These are phyloP conservation scores for Holacanthus passer DNA, from an alignment of 2,113 vertebrate genomes.

Conservation along the genomic window DNA sequence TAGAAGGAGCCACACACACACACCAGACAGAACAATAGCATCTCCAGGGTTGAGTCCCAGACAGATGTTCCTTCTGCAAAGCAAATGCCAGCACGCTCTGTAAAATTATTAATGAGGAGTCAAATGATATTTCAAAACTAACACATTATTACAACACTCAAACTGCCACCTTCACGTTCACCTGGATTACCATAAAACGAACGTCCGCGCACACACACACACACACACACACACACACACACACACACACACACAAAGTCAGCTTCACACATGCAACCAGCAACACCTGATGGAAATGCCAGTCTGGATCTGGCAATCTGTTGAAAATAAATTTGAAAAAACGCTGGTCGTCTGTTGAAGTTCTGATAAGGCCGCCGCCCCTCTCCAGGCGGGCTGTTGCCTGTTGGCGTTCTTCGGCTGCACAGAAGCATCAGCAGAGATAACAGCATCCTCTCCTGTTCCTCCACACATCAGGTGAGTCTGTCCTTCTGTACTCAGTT, in stretches of 20 bases:
- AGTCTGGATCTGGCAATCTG: conserved; percentile 73
- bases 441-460: conserved; percentile 68
- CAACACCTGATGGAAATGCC: conserved; percentile 73
- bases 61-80: conserved; percentile 62
- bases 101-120: conserved; percentile 59
- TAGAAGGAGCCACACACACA: conserved; percentile 10
- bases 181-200: conserved; percentile 38
- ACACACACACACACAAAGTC: no score
- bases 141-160: conserved; percentile 19
- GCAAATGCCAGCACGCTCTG: conserved; percentile 43
- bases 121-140: conserved; percentile 55
- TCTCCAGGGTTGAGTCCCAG: conserved; percentile 47
- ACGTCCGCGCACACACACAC: conserved; percentile 9
- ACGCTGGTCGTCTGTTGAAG: conserved; percentile 55
- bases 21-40: conserved; percentile 28
- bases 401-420: conserved; percentile 43
- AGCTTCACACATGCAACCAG: background rate
- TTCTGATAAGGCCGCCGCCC: conserved; percentile 66
- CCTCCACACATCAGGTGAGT: conserved; percentile 41
- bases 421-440: conserved; percentile 48
- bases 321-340: conserved; percentile 70
- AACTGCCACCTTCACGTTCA: conserved; percentile 18
- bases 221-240: background rate
- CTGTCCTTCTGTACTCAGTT: conserved; percentile 16
- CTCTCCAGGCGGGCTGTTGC: conserved; percentile 48